Conservation (phyloP, 2,888 invertebrate species). For the Molanna angustata region DNA sequence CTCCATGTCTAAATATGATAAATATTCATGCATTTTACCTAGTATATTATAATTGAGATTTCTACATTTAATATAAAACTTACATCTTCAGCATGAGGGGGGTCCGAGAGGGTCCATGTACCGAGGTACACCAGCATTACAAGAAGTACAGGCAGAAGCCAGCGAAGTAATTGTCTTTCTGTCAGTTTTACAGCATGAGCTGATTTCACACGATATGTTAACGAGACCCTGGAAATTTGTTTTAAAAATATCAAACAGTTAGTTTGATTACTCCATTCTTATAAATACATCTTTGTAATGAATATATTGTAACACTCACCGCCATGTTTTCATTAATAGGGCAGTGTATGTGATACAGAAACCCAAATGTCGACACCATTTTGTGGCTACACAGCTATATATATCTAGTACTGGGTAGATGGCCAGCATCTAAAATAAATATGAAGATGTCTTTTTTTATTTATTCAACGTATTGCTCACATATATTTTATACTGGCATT, state of each 20-base stretch:
- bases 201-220: slow-evolving; percentile 90
- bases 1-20: too few relatives aligned
- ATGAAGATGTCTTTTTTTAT: too few relatives aligned
- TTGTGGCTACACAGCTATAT: slow-evolving; percentile 83
- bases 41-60: too few relatives aligned
- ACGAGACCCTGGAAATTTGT: slow-evolving; percentile 67
- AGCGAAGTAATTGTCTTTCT: slow-evolving; percentile 87
- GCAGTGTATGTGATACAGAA: slow-evolving; percentile 93
- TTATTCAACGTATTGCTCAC: too few relatives aligned
- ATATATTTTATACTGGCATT: too few relatives aligned
- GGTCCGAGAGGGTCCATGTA: slow-evolving; percentile 87
- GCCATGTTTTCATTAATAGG: slow-evolving; percentile 91
- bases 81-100: slow-evolving; percentile 76
- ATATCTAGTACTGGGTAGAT: slow-evolving; percentile 85
- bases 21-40: too few relatives aligned
- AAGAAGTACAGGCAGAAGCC: slow-evolving; percentile 89
- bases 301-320: slow-evolving; percentile 52
- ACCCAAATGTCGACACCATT: slow-evolving; percentile 91
- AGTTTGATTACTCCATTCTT: not conserved
- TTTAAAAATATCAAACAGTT: not conserved
- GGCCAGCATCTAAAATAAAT: slow-evolving; percentile 83
- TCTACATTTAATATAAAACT: too few relatives aligned
- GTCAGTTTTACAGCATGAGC: slow-evolving; percentile 91
- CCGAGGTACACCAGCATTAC: slow-evolving; percentile 86
- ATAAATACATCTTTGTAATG: too few relatives aligned